These are phyloP conservation scores for Cabera pusaria DNA, from an alignment of 2,888 invertebrate species.

Conservation along the genomic window DNA sequence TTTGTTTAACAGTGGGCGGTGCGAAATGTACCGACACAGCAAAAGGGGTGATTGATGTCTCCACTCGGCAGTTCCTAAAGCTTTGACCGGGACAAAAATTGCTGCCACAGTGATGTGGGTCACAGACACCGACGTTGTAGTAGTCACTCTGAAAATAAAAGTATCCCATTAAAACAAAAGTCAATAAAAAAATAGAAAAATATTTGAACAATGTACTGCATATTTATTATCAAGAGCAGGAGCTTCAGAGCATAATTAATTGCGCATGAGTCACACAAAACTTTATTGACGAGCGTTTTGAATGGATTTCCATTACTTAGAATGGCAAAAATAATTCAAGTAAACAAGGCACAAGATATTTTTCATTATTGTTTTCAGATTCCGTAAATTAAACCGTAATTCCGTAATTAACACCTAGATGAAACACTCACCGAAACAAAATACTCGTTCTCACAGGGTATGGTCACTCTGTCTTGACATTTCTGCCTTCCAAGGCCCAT, in stretches of 20 bases:
- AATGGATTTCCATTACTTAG: no score
- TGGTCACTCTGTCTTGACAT: conserved; percentile 89
- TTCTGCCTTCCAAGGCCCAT: conserved; percentile 63
- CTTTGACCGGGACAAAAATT: conserved; percentile 85
- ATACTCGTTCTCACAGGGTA: conserved; percentile 93
- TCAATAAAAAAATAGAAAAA: no score
- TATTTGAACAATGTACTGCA: no score
- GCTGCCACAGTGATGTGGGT: conserved; percentile 90
- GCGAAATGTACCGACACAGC: conserved; percentile 91
- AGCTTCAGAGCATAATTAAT: no score
- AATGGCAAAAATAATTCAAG: not conserved
- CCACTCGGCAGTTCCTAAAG: conserved; percentile 84
- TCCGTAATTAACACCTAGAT: no score
- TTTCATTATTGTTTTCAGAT: no score
- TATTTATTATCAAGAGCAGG: no score
- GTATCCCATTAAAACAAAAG: no score
- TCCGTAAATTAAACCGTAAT: no score
- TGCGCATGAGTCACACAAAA: no score
- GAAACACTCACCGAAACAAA: conserved; percentile 86
- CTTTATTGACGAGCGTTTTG: no score
- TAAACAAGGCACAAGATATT: no score
- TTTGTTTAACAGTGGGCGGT: conserved; percentile 84
- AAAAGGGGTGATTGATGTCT: conserved; percentile 90
- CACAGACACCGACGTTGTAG: conserved; percentile 86
- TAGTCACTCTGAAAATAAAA: conserved; percentile 77